Evolutionary conservation across 1,140 invertebrate genomes (phyloP).

Genomic region (Drosophila ohnishii): DNA sequence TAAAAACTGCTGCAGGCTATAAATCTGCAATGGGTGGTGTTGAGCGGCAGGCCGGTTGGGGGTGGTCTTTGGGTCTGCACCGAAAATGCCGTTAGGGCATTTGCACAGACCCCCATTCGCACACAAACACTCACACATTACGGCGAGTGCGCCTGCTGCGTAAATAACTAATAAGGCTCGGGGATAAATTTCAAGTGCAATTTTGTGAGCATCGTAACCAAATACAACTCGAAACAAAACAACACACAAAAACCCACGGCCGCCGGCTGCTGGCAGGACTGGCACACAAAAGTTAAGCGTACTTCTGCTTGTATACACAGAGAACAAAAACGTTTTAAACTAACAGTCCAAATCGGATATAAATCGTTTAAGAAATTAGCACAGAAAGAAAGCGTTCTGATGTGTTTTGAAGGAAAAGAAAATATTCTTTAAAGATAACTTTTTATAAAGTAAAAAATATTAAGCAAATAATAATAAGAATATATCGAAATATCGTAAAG

Average conservation of each 20-base stretch:
- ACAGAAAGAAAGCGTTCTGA: not conserved
- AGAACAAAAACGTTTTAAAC: not conserved
- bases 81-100: constrained; percentile 31
- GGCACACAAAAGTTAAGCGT: constrained; percentile 62
- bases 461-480: no score
- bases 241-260: constrained; percentile 29
- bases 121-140: constrained; percentile 45
- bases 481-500: not conserved
- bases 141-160: constrained; percentile 54
- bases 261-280: constrained; percentile 26
- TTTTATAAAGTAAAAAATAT: no score
- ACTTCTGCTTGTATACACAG: constrained; percentile 6
- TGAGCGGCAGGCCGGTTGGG: constrained; percentile 5
- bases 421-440: not conserved
- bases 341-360: not conserved
- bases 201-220: constrained; percentile 67
- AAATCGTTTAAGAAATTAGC: not conserved
- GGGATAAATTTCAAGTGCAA: constrained; percentile 72
- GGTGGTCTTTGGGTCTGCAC: constrained; percentile 23
- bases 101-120: constrained; percentile 62
- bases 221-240: constrained; percentile 51
- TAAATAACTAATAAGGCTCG: constrained; percentile 76
- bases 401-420: not conserved
- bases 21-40: constrained; percentile 65
- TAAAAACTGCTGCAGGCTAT: constrained; percentile 73